Conservation (phyloP, 2,797 vertebrate species). For the Petrocephalus schoutedeni region DNA sequence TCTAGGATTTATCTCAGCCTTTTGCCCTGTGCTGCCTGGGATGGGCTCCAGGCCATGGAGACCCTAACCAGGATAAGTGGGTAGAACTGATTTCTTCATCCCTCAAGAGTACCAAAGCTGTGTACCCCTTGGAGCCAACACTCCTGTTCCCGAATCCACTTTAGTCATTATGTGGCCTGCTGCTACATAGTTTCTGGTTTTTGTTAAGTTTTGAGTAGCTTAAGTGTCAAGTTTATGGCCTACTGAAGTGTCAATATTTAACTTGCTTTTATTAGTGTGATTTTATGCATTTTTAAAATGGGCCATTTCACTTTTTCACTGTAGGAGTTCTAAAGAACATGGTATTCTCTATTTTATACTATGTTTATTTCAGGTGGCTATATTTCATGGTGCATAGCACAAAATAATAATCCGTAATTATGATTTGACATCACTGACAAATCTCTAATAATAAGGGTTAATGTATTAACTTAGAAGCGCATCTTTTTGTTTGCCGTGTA, state of each 20-base stretch:
- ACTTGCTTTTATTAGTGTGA: neutral
- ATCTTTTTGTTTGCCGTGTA: neutral
- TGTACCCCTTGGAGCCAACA: neutral
- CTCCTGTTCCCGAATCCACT: neutral
- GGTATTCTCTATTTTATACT: neutral
- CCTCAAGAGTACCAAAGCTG: neutral
- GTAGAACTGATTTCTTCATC: neutral
- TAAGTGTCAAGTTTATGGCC: neutral
- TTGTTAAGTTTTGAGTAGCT: neutral
- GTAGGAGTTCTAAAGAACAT: neutral
- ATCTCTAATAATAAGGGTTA: neutral
- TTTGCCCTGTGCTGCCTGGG: neutral
- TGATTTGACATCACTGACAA: neutral
- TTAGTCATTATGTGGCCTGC: neutral
- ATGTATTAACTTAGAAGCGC: neutral
- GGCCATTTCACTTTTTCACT: neutral
- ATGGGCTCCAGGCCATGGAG: neutral
- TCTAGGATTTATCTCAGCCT: neutral
- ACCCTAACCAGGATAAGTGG: neutral
- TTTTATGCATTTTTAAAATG: constrained; percentile 6
- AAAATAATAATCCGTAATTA: neutral
- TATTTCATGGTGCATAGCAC: neutral
- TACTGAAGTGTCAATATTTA: neutral
- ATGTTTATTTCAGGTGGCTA: neutral
- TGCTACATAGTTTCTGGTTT: neutral